Evolutionary conservation across 2,797 vertebrate genomes (phyloP).

Genomic region (Chrosomus eos): DNA sequence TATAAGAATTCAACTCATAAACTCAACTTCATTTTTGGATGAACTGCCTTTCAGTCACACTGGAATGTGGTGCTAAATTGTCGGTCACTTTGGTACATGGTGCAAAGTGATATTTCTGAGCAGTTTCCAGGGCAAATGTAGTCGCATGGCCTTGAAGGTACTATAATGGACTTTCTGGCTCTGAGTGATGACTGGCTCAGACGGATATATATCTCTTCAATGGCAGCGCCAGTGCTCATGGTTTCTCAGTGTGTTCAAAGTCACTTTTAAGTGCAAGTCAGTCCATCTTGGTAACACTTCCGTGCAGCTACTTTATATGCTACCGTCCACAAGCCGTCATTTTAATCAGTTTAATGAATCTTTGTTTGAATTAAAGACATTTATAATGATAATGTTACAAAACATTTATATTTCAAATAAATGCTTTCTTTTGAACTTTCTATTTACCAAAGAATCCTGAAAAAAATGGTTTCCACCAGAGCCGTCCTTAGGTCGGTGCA

Average conservation of each 20-base stretch:
- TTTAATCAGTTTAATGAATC: too few species aligned
- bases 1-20: not conserved
- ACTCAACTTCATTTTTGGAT: not conserved
- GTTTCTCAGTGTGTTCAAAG: not conserved
- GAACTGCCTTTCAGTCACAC: not conserved
- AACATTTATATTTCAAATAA: not conserved
- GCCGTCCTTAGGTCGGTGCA: too few species aligned
- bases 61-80: not conserved
- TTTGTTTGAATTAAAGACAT: too few species aligned
- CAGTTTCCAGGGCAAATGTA: not conserved
- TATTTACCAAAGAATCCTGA: not conserved
- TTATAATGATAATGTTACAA: not conserved
- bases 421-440: not conserved
- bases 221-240: not conserved
- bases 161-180: slow-evolving; percentile 13
- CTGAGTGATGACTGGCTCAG: not conserved
- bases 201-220: slow-evolving; percentile 16
- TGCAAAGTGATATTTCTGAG: slow-evolving; percentile 14
- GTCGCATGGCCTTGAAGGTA: not conserved
- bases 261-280: not conserved
- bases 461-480: too few species aligned
- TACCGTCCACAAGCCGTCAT: not conserved
- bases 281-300: not conserved
- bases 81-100: not conserved
- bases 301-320: not conserved